Conservation (phyloP, 2,888 invertebrate species). For the Caenorhabditis drosophilae region DNA sequence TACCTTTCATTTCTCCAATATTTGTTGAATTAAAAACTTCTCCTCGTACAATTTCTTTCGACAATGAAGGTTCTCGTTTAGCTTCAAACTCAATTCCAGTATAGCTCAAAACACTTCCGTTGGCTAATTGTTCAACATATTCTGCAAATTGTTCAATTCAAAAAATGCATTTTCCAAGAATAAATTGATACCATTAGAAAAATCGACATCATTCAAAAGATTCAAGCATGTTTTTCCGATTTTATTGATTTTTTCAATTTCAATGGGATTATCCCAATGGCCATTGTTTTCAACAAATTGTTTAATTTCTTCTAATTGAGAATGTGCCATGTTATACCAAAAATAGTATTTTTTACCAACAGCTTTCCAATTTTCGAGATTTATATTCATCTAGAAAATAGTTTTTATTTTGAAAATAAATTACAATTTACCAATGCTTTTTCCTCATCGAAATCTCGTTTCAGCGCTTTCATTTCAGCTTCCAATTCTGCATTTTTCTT, state of each 20-base stretch:
- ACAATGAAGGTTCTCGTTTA: background rate
- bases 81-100: conserved; percentile 14
- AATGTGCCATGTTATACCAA: conserved; percentile 32
- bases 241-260: conserved; percentile 6
- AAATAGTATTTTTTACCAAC: conserved; percentile 35
- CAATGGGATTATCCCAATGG: conserved; percentile 16
- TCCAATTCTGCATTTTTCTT: background rate
- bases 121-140: conserved; percentile 3
- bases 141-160: conserved; percentile 1
- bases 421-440: background rate
- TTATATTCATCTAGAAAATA: background rate
- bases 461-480: background rate
- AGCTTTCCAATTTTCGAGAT: conserved; percentile 12
- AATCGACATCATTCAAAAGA: background rate
- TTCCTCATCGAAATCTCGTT: background rate
- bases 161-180: background rate
- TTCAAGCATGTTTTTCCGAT: background rate
- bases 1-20: background rate
- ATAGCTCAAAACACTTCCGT: conserved; percentile 21
- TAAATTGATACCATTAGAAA: background rate
- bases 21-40: background rate
- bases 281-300: conserved; percentile 8
- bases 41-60: conserved; percentile 13
- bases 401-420: background rate
- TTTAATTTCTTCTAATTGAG: conserved; percentile 24